These are phyloP conservation scores for Pteronura brasiliensis DNA, from an alignment of 2,113 vertebrate genomes.

Conservation along the genomic window DNA sequence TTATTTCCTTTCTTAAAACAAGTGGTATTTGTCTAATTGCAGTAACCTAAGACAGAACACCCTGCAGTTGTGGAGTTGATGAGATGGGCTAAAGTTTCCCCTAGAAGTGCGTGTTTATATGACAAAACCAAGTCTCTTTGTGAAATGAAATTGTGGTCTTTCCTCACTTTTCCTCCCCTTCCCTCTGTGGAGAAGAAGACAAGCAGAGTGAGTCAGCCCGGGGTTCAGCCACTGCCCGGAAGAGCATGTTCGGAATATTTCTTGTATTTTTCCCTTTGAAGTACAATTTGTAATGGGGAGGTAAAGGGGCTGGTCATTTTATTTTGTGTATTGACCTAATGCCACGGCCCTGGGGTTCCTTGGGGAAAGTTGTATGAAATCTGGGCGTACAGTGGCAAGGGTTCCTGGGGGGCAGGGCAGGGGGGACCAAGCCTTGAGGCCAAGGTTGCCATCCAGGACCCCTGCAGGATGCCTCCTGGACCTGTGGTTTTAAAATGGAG, in stretches of 20 bases:
- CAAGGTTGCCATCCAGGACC: not conserved
- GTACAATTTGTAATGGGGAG: not conserved
- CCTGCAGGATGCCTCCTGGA: not conserved
- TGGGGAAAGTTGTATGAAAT: not conserved
- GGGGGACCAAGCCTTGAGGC: accelerated
- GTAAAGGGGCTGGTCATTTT: not conserved
- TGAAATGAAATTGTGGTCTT: not conserved
- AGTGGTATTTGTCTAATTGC: not conserved
- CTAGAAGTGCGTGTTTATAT: not conserved
- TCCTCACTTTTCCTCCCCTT: not conserved
- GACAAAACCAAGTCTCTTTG: not conserved
- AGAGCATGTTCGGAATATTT: not conserved
- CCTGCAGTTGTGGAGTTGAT: not conserved
- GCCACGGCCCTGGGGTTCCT: accelerated
- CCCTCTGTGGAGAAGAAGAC: not conserved
- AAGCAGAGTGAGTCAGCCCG: not conserved
- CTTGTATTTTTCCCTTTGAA: not conserved
- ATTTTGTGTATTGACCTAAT: not conserved
- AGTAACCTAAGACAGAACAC: not conserved
- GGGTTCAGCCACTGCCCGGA: not conserved
- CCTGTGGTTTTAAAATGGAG: not conserved
- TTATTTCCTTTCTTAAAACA: not conserved
- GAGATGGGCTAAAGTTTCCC: not conserved
- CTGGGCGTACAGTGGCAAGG: accelerated
- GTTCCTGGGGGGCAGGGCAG: accelerated